Percentiles rank a stretch among this genome's conserved stretches.
phyloP scores from a whole-genome alignment of 2,888 invertebrate species.

The Hofmannophila pseudospretella region DNA sequence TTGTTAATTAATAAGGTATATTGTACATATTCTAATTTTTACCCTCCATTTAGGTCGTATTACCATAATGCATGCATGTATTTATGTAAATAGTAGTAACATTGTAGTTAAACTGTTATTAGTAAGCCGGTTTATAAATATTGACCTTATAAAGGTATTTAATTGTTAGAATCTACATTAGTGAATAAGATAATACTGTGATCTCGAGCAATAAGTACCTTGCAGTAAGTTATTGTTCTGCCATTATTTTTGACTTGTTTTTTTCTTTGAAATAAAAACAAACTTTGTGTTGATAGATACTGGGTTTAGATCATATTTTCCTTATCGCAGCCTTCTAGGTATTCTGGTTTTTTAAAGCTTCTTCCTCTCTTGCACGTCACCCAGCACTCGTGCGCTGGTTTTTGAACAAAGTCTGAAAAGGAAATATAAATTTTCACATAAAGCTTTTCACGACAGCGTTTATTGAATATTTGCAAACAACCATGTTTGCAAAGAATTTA shows the following conservation, averaged over 20 bases:
- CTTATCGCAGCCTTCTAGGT: constrained; percentile 39
- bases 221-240: constrained; percentile 66
- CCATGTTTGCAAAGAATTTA: too few relatives aligned
- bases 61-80: constrained; percentile 8
- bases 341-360: constrained; percentile 60
- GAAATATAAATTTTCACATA: too few relatives aligned
- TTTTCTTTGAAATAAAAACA: constrained; percentile 31
- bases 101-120: too few relatives aligned
- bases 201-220: constrained; percentile 71
- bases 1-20: not conserved
- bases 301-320: constrained; percentile 34
- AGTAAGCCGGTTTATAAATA: too few relatives aligned
- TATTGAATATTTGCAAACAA: too few relatives aligned
- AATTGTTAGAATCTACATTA: not conserved
- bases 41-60: not conserved
- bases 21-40: not conserved
- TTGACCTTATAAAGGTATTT: constrained; percentile 21
- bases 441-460: too few relatives aligned
- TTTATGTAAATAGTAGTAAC: constrained; percentile 10
- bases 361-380: constrained; percentile 68
- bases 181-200: constrained; percentile 38
- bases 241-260: constrained; percentile 12
- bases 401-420: constrained; percentile 56
- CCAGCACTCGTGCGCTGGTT: constrained; percentile 65
- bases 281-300: constrained; percentile 20